These are phyloP conservation scores for Montipora cactus DNA, from an alignment of 64 coral and sea anemone species.

Conservation along the genomic window DNA sequence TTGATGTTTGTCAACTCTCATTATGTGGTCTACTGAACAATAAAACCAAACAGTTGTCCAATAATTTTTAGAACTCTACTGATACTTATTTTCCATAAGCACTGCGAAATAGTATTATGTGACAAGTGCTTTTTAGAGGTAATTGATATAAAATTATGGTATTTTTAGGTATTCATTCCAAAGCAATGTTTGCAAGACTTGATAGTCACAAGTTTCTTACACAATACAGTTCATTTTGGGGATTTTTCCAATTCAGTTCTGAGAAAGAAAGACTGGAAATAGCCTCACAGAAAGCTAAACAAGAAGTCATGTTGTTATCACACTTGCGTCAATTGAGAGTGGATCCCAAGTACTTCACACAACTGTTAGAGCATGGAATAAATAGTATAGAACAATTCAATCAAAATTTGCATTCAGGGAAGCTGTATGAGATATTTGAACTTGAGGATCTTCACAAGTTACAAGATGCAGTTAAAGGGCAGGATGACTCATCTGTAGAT, in stretches of 20 bases:
- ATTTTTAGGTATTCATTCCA: conserved; percentile 39
- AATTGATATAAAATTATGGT: too few species aligned
- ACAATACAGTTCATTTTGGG: conserved; percentile 34
- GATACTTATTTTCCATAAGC: too few species aligned
- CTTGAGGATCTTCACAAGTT: conserved; percentile 24
- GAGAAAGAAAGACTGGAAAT: conserved; percentile 58
- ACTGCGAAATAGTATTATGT: too few species aligned
- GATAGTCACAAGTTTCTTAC: conserved; percentile 51
- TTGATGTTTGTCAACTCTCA: too few species aligned
- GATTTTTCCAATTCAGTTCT: conserved; percentile 16
- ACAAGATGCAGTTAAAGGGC: not conserved
- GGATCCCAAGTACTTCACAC: conserved; percentile 42
- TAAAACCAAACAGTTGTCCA: too few species aligned
- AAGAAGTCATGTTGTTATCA: conserved; percentile 51
- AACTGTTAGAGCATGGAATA: conserved; percentile 59
- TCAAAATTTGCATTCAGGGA: conserved; percentile 25
- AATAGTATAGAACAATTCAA: conserved; percentile 41
- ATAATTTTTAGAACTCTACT: too few species aligned
- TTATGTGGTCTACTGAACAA: too few species aligned
- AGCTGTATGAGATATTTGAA: conserved; percentile 14
- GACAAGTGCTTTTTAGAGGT: too few species aligned
- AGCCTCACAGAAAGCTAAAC: conserved; percentile 60
- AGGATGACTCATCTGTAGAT: not conserved
- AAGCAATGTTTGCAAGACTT: conserved; percentile 47
- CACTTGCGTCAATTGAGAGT: conserved; percentile 57